Conservation (phyloP, 1,140 invertebrate species). For the Copidosoma floridanum region DNA sequence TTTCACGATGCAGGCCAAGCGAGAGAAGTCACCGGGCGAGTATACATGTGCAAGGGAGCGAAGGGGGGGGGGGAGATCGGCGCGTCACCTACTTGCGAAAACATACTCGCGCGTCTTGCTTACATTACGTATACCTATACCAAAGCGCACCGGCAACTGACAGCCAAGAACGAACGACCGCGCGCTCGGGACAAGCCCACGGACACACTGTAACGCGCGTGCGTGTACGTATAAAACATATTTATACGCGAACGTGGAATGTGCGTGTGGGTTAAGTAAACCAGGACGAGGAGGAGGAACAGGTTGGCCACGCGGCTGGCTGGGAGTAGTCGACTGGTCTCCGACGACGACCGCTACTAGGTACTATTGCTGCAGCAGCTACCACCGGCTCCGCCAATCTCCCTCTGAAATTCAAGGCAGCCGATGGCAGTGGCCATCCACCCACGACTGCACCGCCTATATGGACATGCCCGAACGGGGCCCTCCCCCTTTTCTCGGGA, state of each 20-base stretch:
- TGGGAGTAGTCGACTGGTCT: neutral
- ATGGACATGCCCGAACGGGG: too few relatives aligned
- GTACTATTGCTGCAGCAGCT: too few relatives aligned
- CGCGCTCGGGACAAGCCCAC: neutral
- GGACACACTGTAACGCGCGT: neutral
- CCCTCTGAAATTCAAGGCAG: too few relatives aligned
- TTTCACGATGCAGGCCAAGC: constrained; percentile 15
- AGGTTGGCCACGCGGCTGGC: neutral
- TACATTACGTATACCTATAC: too few relatives aligned
- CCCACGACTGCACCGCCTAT: too few relatives aligned
- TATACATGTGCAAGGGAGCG: neutral
- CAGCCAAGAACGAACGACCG: neutral
- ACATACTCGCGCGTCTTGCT: neutral
- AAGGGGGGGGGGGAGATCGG: constrained; percentile 3
- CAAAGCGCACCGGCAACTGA: neutral
- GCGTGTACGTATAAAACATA: constrained; percentile 29
- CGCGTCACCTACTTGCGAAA: constrained; percentile 21
- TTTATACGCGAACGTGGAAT: constrained; percentile 20
- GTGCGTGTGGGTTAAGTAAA: constrained; percentile 45
- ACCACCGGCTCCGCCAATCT: too few relatives aligned
- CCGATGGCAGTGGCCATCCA: too few relatives aligned
- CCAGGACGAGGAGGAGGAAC: constrained; percentile 46
- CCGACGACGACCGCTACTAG: too few relatives aligned
- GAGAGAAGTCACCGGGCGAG: neutral
- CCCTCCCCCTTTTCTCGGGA: too few relatives aligned